Evolutionary conservation across 1,140 invertebrate genomes (phyloP).

Genomic region (Solenopsis fugax): DNA sequence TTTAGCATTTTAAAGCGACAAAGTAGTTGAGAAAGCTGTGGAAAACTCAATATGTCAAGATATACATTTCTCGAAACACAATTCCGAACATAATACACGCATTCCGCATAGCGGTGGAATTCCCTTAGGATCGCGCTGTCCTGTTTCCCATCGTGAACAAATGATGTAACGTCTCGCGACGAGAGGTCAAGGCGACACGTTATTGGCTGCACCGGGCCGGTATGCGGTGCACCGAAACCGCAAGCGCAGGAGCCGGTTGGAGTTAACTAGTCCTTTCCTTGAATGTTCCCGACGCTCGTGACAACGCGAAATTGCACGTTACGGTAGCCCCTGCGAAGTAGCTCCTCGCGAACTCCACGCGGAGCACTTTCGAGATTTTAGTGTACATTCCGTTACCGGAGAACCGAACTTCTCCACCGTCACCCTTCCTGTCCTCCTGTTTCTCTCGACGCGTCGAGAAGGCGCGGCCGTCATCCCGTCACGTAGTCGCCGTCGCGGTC

Average conservation of each 20-base stretch:
- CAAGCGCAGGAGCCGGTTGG: neutral
- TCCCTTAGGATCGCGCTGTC: neutral
- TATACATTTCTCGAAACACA: neutral
- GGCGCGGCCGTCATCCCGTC: constrained; percentile 38
- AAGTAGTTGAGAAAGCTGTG: too few relatives aligned
- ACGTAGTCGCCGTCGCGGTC: constrained; percentile 35
- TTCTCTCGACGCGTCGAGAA: neutral
- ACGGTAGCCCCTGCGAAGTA: neutral
- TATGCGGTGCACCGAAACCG: constrained; percentile 11
- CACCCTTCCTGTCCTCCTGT: neutral
- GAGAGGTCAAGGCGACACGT: constrained; percentile 14
- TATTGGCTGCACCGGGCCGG: constrained; percentile 14
- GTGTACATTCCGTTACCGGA: constrained; percentile 3
- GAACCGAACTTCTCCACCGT: neutral
- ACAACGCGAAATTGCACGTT: constrained; percentile 51
- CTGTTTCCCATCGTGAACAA: constrained; percentile 11
- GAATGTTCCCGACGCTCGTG: neutral
- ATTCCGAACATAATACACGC: neutral
- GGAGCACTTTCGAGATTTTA: neutral
- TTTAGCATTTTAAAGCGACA: neutral
- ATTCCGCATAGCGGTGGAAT: neutral
- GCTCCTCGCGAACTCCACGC: neutral
- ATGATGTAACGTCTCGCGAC: constrained; percentile 24
- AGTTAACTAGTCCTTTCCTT: constrained; percentile 5
- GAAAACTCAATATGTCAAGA: neutral